Base-by-base conservation (phyloP, 1,140 invertebrate genomes). In the Acromyrmex heyeri region DNA sequence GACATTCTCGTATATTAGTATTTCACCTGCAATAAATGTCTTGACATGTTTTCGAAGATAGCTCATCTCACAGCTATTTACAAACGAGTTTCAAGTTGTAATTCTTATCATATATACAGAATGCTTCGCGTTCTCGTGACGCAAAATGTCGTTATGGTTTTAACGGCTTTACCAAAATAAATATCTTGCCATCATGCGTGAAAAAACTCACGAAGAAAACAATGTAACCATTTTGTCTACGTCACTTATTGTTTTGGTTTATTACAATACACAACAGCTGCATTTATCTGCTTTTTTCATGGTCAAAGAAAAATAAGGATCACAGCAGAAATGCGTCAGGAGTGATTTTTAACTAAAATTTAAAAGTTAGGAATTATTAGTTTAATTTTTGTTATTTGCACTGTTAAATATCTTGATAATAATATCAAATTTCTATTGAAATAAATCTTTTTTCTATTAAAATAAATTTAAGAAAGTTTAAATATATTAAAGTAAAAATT, bases 121-220 rank as follows among this genome's bases (percentile, higher is more conserved):
- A 72, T 18, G 16, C 24, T 44, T 3, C 7, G 14, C 8, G 27
- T 55, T 67, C 18, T 55, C 7, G 3, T 48, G 16, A 21, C 2
- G 12, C 18, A 3, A 48, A 82, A 82, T 34, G 10, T 50, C 67
- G 6, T 57, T 57, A n/a, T 21, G 53, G 7, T 59, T 59, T 44
- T 55, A 27, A 69, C 2, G 30, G 6, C 18, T n/a, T 3, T 48
- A 48, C 12, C 1, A 18, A 82, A 59, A 82, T 72, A 82, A 59
- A 82, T 82, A 27, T 12, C n/a, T 73, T 14, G 8, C 50, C n/a
- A 8, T 61, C 30, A 44, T 48, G 3, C 55, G 2, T 44, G 16
- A 24, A 27, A 59, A 82, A 82, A 73, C n/a, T 55, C 48, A 8
- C 38, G 12, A 0, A 44, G 38, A 44, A 59, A 82, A 82, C 67